Evolutionary conservation across 2,797 vertebrate species (phyloP).

Genomic region (Threskiornis aethiopicus): DNA sequence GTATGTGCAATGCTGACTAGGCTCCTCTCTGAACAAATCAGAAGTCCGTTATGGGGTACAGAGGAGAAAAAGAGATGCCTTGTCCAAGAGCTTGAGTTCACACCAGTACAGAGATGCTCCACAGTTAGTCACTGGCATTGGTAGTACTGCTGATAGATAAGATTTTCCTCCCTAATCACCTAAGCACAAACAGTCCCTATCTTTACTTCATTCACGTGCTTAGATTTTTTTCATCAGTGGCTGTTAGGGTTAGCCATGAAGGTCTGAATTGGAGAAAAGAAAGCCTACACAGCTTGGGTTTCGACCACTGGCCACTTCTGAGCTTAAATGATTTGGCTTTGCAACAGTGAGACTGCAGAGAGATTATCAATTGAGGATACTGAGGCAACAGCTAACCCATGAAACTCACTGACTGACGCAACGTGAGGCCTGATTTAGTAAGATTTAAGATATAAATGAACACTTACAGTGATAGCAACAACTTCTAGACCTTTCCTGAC

Average conservation of each 20-base stretch:
- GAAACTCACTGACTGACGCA: not conserved
- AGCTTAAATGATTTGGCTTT: not conserved
- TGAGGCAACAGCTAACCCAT: not conserved
- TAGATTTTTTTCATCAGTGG: not conserved
- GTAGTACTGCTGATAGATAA: not conserved
- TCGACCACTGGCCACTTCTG: not conserved
- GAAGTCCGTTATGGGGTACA: not conserved
- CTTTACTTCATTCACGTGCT: not conserved
- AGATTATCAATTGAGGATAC: not conserved
- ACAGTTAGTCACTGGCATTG: not conserved
- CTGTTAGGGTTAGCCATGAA: not conserved
- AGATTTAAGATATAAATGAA: not conserved
- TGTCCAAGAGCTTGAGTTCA: not conserved
- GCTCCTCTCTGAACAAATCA: not conserved
- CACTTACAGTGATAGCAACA: not conserved
- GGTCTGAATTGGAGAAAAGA: not conserved
- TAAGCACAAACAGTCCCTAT: not conserved
- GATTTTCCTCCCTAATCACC: not conserved
- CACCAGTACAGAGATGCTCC: not conserved
- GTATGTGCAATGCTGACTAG: not conserved
- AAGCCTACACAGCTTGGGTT: not conserved
- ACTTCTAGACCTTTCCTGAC: not conserved
- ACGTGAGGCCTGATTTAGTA: not conserved
- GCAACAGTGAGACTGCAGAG: not conserved
- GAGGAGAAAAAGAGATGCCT: not conserved